Percentiles rank a stretch among this genome's conserved stretches.
phyloP scores from a whole-genome alignment of 2,797 vertebrate genomes.

The Lagorchestes hirsutus region DNA sequence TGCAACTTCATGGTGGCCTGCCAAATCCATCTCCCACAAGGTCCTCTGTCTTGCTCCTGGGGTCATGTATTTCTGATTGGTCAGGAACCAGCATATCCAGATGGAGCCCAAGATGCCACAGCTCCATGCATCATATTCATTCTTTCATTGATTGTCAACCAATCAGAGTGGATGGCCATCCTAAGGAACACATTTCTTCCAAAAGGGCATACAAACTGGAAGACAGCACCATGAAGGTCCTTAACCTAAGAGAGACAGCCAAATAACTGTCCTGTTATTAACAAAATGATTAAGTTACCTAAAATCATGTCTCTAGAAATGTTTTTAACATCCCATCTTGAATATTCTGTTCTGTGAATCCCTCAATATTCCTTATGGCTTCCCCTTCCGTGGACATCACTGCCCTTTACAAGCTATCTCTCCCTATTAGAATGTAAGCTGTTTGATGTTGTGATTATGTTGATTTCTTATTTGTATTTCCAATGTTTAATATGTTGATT shows the following conservation, averaged over 20 bases:
- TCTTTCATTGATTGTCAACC: not conserved
- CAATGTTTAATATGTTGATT: not conserved
- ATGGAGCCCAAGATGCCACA: not conserved
- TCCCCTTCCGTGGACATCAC: not conserved
- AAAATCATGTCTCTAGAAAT: not conserved
- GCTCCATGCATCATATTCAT: not conserved
- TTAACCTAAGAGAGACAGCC: not conserved
- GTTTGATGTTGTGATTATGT: not conserved
- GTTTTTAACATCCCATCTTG: not conserved
- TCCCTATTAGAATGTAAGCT: not conserved
- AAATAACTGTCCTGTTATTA: not conserved
- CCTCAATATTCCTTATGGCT: not conserved
- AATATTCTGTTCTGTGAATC: not conserved
- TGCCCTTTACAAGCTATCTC: not conserved
- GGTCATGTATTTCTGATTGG: not conserved
- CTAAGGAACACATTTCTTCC: not conserved
- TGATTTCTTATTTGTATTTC: not conserved
- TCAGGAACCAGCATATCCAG: not conserved
- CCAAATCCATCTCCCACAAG: not conserved
- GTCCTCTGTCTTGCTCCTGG: not conserved
- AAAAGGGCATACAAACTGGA: not conserved
- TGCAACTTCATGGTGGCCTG: not conserved
- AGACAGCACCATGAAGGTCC: not conserved
- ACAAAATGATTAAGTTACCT: not conserved
- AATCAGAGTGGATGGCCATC: not conserved